Evolutionary conservation across 2,888 invertebrate genomes (phyloP).

Genomic region (Volucella bombylans): DNA sequence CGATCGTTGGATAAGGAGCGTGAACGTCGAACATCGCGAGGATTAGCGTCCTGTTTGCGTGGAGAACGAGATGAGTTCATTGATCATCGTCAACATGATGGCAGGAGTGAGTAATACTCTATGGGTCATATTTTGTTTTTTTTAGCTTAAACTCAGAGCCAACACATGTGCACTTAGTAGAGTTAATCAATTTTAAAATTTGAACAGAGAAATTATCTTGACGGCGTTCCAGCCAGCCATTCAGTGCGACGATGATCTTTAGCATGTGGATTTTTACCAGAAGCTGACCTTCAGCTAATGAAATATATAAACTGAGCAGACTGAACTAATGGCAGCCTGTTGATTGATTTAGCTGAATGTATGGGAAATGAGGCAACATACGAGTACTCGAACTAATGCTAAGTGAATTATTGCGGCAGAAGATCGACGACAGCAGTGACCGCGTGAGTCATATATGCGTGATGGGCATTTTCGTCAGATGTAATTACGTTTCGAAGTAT

Average conservation of each 20-base stretch:
- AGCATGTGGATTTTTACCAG: conserved; percentile 15
- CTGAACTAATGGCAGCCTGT: not conserved
- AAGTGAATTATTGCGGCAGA: conserved; percentile 12
- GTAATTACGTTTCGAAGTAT: conserved; percentile 30
- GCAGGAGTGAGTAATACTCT: conserved; percentile 70
- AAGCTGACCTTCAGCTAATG: conserved; percentile 22
- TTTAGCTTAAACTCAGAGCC: not conserved
- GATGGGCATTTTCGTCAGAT: not conserved
- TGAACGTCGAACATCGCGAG: conserved; percentile 80
- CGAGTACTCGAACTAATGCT: not conserved
- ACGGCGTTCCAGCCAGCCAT: conserved; percentile 7
- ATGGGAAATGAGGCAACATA: conserved; percentile 2
- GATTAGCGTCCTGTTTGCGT: conserved; percentile 81
- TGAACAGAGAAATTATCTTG: conserved; percentile 27
- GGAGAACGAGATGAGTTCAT: conserved; percentile 82
- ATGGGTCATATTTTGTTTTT: not conserved
- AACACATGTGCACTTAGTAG: conserved; percentile 21
- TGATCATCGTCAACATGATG: conserved; percentile 78
- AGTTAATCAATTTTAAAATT: conserved; percentile 15
- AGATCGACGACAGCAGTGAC: not conserved
- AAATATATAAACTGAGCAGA: conserved; percentile 1
- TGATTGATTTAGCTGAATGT: conserved; percentile 10
- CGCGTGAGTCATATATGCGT: not conserved
- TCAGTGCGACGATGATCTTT: conserved; percentile 27
- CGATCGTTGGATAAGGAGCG: conserved; percentile 76